These are phyloP conservation scores for Euphonia xanthogaster DNA, from an alignment of 2,797 vertebrate species.

Conservation along the genomic window DNA sequence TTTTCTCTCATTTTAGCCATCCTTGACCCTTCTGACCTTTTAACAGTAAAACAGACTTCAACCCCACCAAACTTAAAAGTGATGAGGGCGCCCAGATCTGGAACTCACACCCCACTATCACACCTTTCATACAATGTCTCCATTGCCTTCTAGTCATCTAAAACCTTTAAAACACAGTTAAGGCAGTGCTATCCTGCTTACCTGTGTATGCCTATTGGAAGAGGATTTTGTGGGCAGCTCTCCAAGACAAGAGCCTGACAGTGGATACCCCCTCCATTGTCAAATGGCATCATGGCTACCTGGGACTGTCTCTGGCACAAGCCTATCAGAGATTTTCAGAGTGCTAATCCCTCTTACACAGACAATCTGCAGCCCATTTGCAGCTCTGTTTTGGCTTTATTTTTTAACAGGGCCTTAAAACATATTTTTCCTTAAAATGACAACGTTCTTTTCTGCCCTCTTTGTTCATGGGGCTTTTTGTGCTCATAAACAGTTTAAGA, in stretches of 20 bases:
- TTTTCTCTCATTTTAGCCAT: background rate
- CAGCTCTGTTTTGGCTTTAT: slow-evolving; percentile 9
- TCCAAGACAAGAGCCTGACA: background rate
- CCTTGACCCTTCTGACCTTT: background rate
- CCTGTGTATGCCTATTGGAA: background rate
- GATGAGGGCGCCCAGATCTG: background rate
- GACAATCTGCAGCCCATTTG: slow-evolving; percentile 36
- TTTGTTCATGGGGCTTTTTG: slow-evolving; percentile 55
- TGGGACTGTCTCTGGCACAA: background rate
- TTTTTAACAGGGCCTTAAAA: slow-evolving; percentile 61
- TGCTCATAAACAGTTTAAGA: slow-evolving; percentile 52
- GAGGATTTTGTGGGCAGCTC: background rate
- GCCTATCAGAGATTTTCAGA: background rate
- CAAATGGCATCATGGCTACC: background rate
- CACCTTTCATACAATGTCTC: rapidly evolving
- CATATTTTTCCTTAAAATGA: slow-evolving; percentile 60
- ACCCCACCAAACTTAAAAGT: background rate
- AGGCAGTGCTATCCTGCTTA: background rate
- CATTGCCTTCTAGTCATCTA: background rate
- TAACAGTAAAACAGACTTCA: background rate
- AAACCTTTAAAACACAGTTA: background rate
- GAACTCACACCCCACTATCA: background rate
- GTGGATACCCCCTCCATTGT: background rate
- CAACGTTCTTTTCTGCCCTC: slow-evolving; percentile 44
- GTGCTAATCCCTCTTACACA: background rate